A percentile compares a stretch with the other conserved stretches of the same genome.
These are phyloP conservation scores for Leptinotarsa haldemani DNA, from an alignment of 2,888 invertebrate species.

Conservation along the genomic window DNA sequence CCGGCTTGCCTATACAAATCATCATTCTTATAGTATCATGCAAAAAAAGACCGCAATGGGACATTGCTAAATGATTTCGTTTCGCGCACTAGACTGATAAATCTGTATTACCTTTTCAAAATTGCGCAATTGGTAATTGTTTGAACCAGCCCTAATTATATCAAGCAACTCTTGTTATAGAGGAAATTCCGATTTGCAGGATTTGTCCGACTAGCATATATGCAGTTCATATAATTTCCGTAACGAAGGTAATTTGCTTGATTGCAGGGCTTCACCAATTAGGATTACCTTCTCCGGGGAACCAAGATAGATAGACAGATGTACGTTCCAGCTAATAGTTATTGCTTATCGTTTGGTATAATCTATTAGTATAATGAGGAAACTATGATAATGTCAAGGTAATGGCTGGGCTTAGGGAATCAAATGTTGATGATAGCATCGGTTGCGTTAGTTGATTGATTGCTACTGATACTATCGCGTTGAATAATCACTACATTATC, in stretches of 20 bases:
- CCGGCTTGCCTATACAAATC: too few species aligned
- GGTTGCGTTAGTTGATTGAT: not conserved
- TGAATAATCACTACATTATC: not conserved
- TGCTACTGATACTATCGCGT: not conserved
- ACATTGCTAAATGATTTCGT: too few species aligned
- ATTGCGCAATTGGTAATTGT: too few species aligned
- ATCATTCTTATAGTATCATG: too few species aligned
- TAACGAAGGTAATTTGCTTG: conserved; percentile 18
- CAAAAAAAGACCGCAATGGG: too few species aligned
- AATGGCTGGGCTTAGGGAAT: not conserved
- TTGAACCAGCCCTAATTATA: too few species aligned
- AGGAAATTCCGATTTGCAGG: not conserved
- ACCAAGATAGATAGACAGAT: conserved; percentile 3
- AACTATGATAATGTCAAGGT: not conserved
- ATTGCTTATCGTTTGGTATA: not conserved
- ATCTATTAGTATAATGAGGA: conserved; percentile 2
- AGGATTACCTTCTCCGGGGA: conserved; percentile 16
- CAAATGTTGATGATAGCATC: not conserved
- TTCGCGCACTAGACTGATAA: not conserved
- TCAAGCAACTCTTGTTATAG: not conserved
- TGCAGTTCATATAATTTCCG: conserved; percentile 2
- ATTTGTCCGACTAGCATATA: not conserved
- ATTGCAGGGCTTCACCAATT: conserved; percentile 17
- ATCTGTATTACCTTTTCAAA: not conserved
- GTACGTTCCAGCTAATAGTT: not conserved